Evolutionary conservation across 2,888 invertebrate genomes (phyloP).

Genomic region (Andricus quercusramuli): DNA sequence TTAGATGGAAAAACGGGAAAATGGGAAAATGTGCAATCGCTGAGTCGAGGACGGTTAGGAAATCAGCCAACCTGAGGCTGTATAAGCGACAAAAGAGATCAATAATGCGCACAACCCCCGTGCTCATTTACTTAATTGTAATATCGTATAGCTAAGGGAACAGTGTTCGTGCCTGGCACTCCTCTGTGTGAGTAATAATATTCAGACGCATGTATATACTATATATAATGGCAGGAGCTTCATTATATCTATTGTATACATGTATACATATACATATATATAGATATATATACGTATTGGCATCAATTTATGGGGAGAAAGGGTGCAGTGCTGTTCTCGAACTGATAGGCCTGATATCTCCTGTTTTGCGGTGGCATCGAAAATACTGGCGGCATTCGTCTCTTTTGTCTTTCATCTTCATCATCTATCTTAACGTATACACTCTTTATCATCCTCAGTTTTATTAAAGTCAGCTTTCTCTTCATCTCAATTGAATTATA

Average conservation of each 20-base stretch:
- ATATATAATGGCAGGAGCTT: conserved; percentile 66
- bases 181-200: conserved; percentile 70
- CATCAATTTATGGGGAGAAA: conserved; percentile 71
- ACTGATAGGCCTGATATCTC: conserved; percentile 68
- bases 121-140: conserved; percentile 79
- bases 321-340: conserved; percentile 52
- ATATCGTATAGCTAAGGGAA: conserved; percentile 70
- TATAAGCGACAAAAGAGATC: conserved; percentile 77
- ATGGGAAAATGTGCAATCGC: conserved; percentile 28
- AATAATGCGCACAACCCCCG: conserved; percentile 77
- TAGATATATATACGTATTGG: conserved; percentile 60
- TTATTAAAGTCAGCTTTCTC: neutral
- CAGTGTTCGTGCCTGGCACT: conserved; percentile 65
- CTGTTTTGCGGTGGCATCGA: conserved; percentile 54
- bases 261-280: neutral
- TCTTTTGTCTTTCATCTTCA: conserved; percentile 25
- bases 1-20: neutral
- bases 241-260: neutral
- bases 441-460: neutral
- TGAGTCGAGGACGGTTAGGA: conserved; percentile 41
- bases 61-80: conserved; percentile 48
- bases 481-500: neutral
- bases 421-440: neutral
- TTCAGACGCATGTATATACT: conserved; percentile 71
- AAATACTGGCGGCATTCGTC: conserved; percentile 7